Percentiles rank a stretch among this genome's conserved stretches.
Evolutionary conservation across 2,797 vertebrate genomes (phyloP).

Genomic region (Periophthalmus magnuspinnatus): DNA sequence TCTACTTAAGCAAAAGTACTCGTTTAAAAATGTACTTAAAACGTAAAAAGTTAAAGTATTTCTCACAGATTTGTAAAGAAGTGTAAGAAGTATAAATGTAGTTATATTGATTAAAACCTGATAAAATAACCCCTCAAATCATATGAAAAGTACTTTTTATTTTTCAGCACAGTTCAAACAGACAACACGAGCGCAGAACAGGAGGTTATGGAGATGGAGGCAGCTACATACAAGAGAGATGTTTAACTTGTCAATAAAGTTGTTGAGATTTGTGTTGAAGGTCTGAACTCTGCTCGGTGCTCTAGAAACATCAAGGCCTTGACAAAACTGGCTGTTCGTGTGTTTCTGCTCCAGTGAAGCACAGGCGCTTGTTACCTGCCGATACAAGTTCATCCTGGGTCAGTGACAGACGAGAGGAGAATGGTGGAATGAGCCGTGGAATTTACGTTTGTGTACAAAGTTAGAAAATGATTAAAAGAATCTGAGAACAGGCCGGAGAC

Average conservation of each 20-base stretch:
- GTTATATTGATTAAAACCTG: too few species aligned
- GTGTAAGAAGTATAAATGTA: too few species aligned
- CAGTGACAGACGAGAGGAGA: neutral
- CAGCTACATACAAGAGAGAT: neutral
- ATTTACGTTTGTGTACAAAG: neutral
- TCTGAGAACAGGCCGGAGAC: too few species aligned
- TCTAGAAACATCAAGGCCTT: neutral
- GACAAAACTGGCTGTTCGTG: constrained; percentile 17
- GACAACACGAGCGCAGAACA: neutral
- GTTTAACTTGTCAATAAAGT: neutral
- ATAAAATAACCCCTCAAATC: too few species aligned
- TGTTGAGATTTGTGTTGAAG: neutral
- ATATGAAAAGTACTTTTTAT: too few species aligned
- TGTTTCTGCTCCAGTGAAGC: constrained; percentile 14
- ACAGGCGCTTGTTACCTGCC: neutral
- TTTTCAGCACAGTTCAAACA: too few species aligned
- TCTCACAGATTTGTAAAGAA: too few species aligned
- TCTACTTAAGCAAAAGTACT: too few species aligned
- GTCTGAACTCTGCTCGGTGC: neutral
- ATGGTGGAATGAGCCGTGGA: constrained; percentile 5
- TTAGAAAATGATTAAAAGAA: neutral
- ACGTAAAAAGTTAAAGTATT: too few species aligned
- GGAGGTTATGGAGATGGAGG: neutral
- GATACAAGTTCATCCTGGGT: constrained; percentile 11
- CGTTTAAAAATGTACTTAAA: too few species aligned